Evolutionary conservation across 2,113 vertebrate genomes (phyloP).

Genomic region (Mola mola): DNA sequence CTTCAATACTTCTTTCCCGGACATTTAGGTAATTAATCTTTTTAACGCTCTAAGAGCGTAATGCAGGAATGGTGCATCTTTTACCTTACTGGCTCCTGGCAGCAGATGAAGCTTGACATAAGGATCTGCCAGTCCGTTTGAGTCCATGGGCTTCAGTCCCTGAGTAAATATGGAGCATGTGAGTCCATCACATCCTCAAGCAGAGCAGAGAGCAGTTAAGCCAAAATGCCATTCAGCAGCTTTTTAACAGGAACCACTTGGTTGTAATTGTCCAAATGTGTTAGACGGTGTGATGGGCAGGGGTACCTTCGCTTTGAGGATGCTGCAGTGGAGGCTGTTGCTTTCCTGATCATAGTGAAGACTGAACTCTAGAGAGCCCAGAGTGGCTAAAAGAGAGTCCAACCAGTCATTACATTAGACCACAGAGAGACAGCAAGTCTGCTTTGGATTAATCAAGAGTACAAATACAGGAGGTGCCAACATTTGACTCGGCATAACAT

Average conservation of each 20-base stretch:
- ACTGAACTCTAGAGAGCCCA: conserved; percentile 94
- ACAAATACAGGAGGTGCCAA: conserved; percentile 3
- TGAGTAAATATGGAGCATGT: conserved; percentile 58
- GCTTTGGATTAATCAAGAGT: conserved; percentile 24
- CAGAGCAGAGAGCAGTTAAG: conserved; percentile 35
- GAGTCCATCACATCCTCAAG: conserved; percentile 25
- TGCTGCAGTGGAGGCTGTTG: conserved; percentile 92
- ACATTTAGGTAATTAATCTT: conserved; percentile 20
- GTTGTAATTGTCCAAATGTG: conserved; percentile 42
- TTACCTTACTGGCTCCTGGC: conserved; percentile 97
- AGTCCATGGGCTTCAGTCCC: conserved; percentile 98
- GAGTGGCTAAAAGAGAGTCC: conserved; percentile 84
- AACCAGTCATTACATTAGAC: conserved; percentile 32
- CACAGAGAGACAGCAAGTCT: conserved; percentile 14
- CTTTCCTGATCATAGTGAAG: conserved; percentile 92
- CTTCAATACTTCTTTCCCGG: conserved; percentile 2
- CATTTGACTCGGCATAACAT: conserved; percentile 1
- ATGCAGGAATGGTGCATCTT: conserved; percentile 7
- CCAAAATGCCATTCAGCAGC: conserved; percentile 51
- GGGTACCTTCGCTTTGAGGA: conserved; percentile 91
- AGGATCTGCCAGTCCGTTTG: conserved; percentile 94
- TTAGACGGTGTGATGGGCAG: conserved; percentile 16
- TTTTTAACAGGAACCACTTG: conserved; percentile 53
- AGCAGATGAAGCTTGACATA: conserved; percentile 95
- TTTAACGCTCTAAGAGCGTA: conserved; percentile 27